A percentile compares a stretch with the other conserved stretches of the same genome.
phyloP scores from a whole-genome alignment of 64 coral and sea anemone species.

The Actinia equina region DNA sequence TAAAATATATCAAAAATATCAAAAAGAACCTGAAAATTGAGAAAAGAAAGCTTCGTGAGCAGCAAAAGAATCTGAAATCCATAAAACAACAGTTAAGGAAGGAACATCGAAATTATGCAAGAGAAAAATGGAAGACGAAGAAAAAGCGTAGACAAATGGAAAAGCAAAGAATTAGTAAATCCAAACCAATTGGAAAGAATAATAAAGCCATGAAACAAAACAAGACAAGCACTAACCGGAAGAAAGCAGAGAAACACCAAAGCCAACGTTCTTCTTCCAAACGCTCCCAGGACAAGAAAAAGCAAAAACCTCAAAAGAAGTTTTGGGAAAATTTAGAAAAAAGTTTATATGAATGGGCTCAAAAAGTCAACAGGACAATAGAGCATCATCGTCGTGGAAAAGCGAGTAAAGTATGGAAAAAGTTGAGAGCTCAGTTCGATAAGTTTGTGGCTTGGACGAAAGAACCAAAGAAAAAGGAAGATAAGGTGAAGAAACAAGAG shows the following conservation, averaged over 20 bases:
- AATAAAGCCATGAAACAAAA: background rate
- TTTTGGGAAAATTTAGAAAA: slow-evolving; percentile 24
- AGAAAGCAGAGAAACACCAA: background rate
- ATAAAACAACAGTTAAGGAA: slow-evolving; percentile 22
- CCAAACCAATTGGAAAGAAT: background rate
- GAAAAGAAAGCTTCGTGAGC: slow-evolving; percentile 40
- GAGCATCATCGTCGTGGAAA: background rate
- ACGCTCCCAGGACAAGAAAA: background rate
- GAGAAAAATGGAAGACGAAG: slow-evolving; percentile 11
- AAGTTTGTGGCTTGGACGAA: background rate
- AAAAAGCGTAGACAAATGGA: slow-evolving; percentile 11
- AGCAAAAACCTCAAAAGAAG: too few species aligned
- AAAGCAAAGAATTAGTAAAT: background rate
- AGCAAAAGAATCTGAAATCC: slow-evolving; percentile 27
- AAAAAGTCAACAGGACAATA: slow-evolving; percentile 1
- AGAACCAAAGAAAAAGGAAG: background rate
- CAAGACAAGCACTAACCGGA: background rate
- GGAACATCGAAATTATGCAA: slow-evolving; percentile 35
- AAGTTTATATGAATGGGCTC: background rate
- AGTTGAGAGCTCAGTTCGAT: background rate
- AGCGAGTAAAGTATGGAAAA: background rate
- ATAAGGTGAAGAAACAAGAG: background rate
- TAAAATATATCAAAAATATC: background rate
- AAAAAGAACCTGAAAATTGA: slow-evolving; percentile 26
- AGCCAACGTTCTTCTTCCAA: background rate